phyloP scores from a whole-genome alignment of 2,113 vertebrate genomes.

The Crotophaga sulcirostris region DNA sequence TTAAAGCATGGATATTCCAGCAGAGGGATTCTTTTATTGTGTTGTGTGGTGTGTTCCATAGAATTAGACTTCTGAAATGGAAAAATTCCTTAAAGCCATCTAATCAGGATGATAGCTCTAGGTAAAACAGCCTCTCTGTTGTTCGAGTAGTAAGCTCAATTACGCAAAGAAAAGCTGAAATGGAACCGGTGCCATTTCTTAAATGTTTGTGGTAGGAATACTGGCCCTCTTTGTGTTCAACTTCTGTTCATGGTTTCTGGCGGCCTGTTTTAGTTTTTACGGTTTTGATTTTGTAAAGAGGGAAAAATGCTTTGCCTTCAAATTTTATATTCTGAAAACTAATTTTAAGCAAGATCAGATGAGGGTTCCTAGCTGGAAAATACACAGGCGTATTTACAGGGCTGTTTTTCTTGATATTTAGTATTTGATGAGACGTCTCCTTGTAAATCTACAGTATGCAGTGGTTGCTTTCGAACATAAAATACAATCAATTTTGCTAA shows the following conservation, averaged over 20 bases:
- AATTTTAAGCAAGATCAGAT: not conserved
- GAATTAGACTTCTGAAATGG: not conserved
- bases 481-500: constrained; percentile 52
- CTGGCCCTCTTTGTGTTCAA: not conserved
- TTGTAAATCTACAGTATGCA: not conserved
- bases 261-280: not conserved
- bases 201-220: not conserved
- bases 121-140: not conserved
- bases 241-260: not conserved
- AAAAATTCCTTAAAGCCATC: not conserved
- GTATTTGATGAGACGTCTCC: not conserved
- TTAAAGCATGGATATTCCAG: not conserved
- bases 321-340: not conserved
- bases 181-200: not conserved
- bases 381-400: not conserved
- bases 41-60: not conserved
- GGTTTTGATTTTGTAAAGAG: not conserved
- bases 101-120: not conserved
- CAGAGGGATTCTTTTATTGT: not conserved
- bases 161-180: not conserved
- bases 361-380: not conserved
- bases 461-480: constrained; percentile 25
- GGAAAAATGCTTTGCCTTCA: not conserved
- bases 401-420: not conserved
- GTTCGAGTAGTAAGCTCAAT: not conserved